These are phyloP conservation scores for Leptinotarsa lineolata DNA, from an alignment of 1,140 invertebrate species.

Conservation along the genomic window DNA sequence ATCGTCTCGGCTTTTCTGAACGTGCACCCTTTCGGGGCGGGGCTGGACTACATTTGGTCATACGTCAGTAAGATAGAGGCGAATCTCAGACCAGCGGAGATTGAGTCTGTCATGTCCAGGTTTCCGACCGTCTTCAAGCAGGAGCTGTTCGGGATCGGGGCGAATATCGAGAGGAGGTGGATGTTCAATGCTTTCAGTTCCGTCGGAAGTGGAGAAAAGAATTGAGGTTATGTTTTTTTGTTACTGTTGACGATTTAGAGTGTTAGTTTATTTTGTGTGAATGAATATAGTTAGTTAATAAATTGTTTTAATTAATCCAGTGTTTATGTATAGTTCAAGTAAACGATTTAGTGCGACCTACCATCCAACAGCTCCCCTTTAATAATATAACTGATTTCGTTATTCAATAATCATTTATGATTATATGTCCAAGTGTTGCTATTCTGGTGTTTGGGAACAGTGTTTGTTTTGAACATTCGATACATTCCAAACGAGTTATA, in stretches of 20 bases:
- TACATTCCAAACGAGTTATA: no score
- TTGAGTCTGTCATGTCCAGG: slow-evolving; percentile 74
- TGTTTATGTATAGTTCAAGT: no score
- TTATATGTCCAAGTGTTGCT: no score
- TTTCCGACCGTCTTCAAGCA: slow-evolving; percentile 79
- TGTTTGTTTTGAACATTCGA: no score
- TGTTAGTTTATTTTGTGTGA: no score
- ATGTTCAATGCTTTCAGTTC: slow-evolving; percentile 68
- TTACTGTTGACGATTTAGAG: neutral
- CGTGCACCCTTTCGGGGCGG: slow-evolving; percentile 85
- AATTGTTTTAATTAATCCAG: neutral
- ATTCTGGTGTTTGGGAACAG: no score
- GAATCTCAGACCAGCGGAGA: slow-evolving; percentile 68
- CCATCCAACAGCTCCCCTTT: no score
- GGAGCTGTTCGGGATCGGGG: slow-evolving; percentile 74
- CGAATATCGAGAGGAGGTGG: slow-evolving; percentile 79
- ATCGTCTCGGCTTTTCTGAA: slow-evolving; percentile 83
- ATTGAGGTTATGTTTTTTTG: slow-evolving; percentile 9
- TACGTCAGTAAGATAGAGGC: slow-evolving; percentile 78
- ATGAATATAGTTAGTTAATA: neutral
- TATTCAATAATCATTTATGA: no score
- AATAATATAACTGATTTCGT: no score
- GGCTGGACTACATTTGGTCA: slow-evolving; percentile 82
- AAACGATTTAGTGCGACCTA: no score
- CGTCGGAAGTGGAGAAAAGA: neutral